These are phyloP conservation scores for Dinomys branickii DNA, from an alignment of 2,113 vertebrate genomes.

Conservation along the genomic window DNA sequence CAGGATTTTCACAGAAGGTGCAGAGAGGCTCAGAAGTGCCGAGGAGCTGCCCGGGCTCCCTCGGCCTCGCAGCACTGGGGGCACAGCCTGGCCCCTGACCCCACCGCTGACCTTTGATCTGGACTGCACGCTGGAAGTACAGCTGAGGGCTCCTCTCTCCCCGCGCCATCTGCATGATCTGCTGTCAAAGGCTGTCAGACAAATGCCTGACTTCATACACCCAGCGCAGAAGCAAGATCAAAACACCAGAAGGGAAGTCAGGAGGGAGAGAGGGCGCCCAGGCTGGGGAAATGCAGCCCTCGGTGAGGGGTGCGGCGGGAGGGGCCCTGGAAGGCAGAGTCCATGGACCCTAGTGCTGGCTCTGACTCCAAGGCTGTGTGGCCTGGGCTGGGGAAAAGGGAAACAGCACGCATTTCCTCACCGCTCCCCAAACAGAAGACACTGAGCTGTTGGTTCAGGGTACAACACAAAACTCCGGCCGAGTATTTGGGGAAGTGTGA, in stretches of 20 bases:
- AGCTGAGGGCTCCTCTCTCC: slow-evolving; percentile 81
- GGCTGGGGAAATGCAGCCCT: slow-evolving; percentile 45
- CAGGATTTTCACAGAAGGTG: neutral
- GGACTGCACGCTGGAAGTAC: slow-evolving; percentile 81
- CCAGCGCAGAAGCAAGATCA: slow-evolving; percentile 83
- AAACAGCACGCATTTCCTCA: neutral
- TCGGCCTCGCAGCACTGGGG: slow-evolving; percentile 61
- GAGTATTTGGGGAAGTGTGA: neutral
- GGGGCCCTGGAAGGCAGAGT: slow-evolving; percentile 26
- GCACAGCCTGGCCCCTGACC: slow-evolving; percentile 81
- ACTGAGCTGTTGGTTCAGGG: neutral
- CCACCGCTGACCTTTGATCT: slow-evolving; percentile 80
- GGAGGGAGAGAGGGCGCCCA: slow-evolving; percentile 36
- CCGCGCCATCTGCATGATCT: slow-evolving; percentile 86
- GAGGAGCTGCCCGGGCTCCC: slow-evolving; percentile 81
- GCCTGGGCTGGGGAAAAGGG: neutral
- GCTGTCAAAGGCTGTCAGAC: slow-evolving; percentile 87
- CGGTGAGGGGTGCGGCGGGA: neutral
- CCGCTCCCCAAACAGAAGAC: rapidly evolving
- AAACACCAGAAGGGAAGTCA: slow-evolving; percentile 77
- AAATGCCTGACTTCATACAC: slow-evolving; percentile 85
- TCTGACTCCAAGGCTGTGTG: too few species aligned
- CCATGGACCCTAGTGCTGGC: neutral
- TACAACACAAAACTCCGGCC: neutral
- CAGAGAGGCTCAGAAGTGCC: slow-evolving; percentile 79